Conservation (phyloP, 2,797 vertebrate species). For the Chelmon rostratus region DNA sequence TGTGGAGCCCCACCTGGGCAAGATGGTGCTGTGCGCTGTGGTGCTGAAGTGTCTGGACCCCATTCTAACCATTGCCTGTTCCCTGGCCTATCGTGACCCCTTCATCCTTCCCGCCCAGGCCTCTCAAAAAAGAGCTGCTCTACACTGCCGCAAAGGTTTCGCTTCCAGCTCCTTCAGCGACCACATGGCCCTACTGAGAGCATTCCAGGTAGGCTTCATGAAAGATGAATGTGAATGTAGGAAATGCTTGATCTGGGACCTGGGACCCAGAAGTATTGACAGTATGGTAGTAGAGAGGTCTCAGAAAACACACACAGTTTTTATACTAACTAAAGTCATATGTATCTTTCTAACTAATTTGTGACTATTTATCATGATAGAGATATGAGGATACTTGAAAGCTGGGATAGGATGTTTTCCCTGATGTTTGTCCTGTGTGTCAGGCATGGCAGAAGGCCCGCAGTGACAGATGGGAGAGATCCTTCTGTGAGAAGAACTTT, state of each 20-base stretch:
- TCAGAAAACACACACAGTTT: neutral
- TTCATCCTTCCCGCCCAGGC: conserved; percentile 92
- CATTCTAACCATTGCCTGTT: conserved; percentile 95
- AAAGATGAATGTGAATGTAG: neutral
- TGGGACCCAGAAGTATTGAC: neutral
- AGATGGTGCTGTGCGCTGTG: conserved; percentile 96
- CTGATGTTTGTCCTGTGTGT: conserved; percentile 14
- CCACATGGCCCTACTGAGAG: conserved; percentile 96
- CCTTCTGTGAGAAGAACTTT: conserved; percentile 97
- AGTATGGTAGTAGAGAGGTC: neutral
- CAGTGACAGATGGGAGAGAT: conserved; percentile 93
- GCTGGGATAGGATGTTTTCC: neutral
- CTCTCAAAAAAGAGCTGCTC: conserved; percentile 91
- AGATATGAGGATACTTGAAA: neutral
- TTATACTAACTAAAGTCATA: neutral
- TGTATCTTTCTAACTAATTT: neutral
- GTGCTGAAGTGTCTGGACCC: conserved; percentile 96
- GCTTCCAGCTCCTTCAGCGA: conserved; percentile 93
- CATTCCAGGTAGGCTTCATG: conserved; percentile 90
- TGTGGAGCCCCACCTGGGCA: conserved; percentile 95
- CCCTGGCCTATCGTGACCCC: conserved; percentile 93
- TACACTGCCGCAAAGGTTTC: conserved; percentile 91
- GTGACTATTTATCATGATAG: no score
- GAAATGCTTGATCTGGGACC: conserved; percentile 2
- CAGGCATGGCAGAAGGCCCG: conserved; percentile 97